Evolutionary conservation across 2,113 vertebrate species (phyloP).

Genomic region (Serilophus lunatus): DNA sequence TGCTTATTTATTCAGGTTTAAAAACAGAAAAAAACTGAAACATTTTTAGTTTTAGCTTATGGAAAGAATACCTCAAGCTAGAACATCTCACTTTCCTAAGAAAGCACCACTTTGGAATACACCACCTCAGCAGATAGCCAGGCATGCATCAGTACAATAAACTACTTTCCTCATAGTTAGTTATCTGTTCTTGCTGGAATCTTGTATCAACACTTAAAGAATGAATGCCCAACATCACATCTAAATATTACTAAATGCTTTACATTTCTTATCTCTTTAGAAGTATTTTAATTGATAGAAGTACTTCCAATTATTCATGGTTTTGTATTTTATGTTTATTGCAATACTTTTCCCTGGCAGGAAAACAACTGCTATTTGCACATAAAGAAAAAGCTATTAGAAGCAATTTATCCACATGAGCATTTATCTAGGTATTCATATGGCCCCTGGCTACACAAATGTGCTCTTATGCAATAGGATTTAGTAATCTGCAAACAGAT

Average conservation of each 20-base stretch:
- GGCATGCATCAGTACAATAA: background rate
- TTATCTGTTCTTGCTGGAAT: background rate
- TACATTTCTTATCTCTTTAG: background rate
- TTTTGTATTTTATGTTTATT: background rate
- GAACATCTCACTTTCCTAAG: background rate
- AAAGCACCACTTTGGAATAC: background rate
- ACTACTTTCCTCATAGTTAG: background rate
- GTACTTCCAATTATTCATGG: background rate
- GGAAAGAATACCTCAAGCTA: background rate
- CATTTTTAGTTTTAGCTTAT: background rate
- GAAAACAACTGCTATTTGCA: background rate
- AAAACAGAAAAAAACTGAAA: background rate
- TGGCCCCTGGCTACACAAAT: background rate
- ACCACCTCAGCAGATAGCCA: background rate
- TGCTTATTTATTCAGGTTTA: background rate
- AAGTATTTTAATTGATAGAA: background rate
- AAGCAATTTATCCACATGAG: background rate
- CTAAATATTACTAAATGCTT: background rate
- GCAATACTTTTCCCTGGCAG: background rate
- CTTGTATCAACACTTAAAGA: background rate
- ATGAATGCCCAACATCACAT: background rate
- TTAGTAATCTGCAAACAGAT: conserved; percentile 11
- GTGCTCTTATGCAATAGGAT: background rate
- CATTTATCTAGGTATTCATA: background rate
- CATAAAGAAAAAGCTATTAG: background rate